A percentile compares a stretch with the other conserved stretches of the same genome.
Conservation (phyloP, 2,888 invertebrate genomes). For the Hemistola chrysoprasaria region DNA sequence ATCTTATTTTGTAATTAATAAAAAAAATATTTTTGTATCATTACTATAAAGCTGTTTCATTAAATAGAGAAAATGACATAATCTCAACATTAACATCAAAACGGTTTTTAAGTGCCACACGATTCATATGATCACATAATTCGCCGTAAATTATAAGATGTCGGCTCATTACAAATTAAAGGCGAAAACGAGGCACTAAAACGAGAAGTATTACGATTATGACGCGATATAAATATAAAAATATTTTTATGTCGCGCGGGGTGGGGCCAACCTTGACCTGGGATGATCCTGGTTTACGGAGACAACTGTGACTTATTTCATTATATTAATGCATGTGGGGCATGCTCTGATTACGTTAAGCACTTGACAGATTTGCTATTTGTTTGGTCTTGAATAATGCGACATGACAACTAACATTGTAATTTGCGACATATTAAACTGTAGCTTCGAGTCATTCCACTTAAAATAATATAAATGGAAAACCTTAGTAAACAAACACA, state of each 20-base stretch:
- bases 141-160: background rate
- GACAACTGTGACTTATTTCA: slow-evolving; percentile 24
- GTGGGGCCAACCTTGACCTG: slow-evolving; percentile 39
- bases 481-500: no score
- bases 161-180: slow-evolving; percentile 18
- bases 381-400: background rate
- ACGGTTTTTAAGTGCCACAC: no score
- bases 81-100: no score
- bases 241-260: slow-evolving; percentile 36
- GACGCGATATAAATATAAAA: slow-evolving; percentile 24
- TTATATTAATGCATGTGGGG: slow-evolving; percentile 11
- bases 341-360: no score
- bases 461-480: no score
- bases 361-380: slow-evolving; percentile 1
- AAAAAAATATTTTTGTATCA: no score
- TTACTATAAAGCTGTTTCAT: no score
- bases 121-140: no score
- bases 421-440: no score
- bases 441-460: no score
- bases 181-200: slow-evolving; percentile 20
- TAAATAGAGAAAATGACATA: no score
- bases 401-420: background rate
- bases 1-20: no score
- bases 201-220: slow-evolving; percentile 23
- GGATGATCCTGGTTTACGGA: slow-evolving; percentile 29